phyloP scores from a whole-genome alignment of 2,888 invertebrate genomes.

The Chrysolina americana region DNA sequence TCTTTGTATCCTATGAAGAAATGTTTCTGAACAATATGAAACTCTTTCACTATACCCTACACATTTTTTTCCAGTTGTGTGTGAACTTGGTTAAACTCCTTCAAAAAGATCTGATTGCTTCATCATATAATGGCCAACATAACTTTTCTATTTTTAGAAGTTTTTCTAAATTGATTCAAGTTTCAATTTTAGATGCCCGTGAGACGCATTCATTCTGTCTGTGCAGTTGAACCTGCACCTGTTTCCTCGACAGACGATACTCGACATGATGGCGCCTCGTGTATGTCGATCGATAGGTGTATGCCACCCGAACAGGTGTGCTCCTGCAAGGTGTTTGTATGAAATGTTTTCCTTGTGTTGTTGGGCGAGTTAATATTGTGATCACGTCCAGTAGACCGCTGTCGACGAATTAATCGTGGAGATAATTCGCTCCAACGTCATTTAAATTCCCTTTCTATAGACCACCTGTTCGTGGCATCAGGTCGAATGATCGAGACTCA shows the following conservation, averaged over 20 bases:
- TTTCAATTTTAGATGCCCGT: background rate
- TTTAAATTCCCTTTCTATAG: conserved; percentile 9
- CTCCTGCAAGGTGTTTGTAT: conserved; percentile 50
- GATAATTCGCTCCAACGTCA: conserved; percentile 2
- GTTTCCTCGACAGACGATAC: conserved; percentile 39
- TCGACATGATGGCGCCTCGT: conserved; percentile 59
- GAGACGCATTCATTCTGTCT: background rate
- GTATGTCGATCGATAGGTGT: conserved; percentile 51
- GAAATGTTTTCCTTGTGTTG: conserved; percentile 28
- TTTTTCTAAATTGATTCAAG: too few species aligned
- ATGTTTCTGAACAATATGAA: too few species aligned
- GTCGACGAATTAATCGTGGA: conserved; percentile 15
- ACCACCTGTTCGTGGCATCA: conserved; percentile 3
- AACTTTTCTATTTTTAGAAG: too few species aligned
- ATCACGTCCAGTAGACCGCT: conserved; percentile 17
- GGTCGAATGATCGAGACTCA: background rate
- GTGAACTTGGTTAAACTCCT: too few species aligned
- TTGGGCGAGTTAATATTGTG: conserved; percentile 3
- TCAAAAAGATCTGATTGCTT: too few species aligned
- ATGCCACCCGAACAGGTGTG: conserved; percentile 55
- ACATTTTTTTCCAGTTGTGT: too few species aligned
- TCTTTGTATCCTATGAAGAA: too few species aligned
- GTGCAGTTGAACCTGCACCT: conserved; percentile 39
- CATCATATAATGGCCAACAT: too few species aligned
- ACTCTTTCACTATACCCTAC: too few species aligned